Conservation (phyloP, 2,113 vertebrate genomes). For the Steatornis caripensis region DNA sequence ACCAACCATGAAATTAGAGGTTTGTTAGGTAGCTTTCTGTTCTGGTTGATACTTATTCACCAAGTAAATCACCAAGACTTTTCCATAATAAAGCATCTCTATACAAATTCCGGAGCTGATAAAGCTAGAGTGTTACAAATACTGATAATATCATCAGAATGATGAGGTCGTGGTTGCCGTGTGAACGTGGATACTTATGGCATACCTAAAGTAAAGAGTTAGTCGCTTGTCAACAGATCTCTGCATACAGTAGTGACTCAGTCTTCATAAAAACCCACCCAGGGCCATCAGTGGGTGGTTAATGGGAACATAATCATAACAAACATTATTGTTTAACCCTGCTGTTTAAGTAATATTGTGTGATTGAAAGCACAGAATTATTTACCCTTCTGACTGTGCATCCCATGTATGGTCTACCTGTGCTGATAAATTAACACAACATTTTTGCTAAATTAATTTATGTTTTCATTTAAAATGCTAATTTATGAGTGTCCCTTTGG, state of each 20-base stretch:
- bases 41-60: background rate
- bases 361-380: background rate
- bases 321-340: constrained; percentile 30
- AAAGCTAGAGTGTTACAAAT: background rate
- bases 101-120: background rate
- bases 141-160: background rate
- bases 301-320: constrained; percentile 12
- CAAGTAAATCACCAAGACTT: background rate
- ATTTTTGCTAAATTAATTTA: background rate
- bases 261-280: background rate
- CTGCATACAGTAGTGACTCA: background rate
- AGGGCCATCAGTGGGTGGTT: constrained; percentile 13
- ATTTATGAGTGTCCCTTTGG: background rate
- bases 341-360: constrained; percentile 7
- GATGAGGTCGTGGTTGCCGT: background rate
- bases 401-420: background rate
- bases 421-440: background rate
- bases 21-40: background rate
- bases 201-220: background rate
- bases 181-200: background rate
- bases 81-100: background rate
- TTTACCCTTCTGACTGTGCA: constrained; percentile 5
- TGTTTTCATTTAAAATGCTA: background rate
- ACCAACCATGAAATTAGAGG: background rate
- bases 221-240: background rate